Conservation (phyloP, 2,888 invertebrate genomes). For the Drosophila nr. perissopoda region DNA sequence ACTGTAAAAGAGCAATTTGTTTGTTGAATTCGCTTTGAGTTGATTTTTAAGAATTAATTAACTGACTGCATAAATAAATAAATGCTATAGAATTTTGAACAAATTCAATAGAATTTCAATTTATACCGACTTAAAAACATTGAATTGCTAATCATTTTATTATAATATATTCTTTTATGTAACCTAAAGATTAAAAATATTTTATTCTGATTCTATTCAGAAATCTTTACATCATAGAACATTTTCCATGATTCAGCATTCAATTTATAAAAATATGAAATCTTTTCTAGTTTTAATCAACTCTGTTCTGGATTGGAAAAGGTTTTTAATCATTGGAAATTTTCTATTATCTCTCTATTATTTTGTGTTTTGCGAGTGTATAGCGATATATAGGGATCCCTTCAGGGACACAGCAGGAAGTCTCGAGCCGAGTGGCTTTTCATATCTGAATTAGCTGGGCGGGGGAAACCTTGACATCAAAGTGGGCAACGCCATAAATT, state of each 20-base stretch:
- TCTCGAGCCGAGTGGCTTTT: conserved; percentile 59
- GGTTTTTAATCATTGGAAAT: background rate
- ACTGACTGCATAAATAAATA: background rate
- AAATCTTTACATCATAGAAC: background rate
- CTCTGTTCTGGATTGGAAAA: background rate
- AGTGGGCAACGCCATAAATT: conserved; percentile 69
- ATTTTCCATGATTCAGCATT: too few species aligned
- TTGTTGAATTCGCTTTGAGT: background rate
- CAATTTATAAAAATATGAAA: background rate
- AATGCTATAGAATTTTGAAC: too few species aligned
- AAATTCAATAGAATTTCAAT: background rate
- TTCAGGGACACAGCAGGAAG: conserved; percentile 66
- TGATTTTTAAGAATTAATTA: background rate
- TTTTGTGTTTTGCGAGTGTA: background rate
- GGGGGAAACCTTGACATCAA: conserved; percentile 74
- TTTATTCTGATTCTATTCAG: background rate
- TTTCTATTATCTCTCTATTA: background rate
- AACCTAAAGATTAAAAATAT: background rate
- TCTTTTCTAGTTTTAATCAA: background rate
- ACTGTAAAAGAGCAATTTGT: background rate
- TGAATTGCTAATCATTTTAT: background rate
- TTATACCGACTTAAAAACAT: background rate
- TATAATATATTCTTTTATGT: background rate
- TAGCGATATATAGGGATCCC: conserved; percentile 6
- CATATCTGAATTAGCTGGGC: conserved; percentile 6